A percentile compares a stretch with the other conserved stretches of the same genome.
These are phyloP conservation scores for Nezara viridula DNA, from an alignment of 2,888 invertebrate species.

Conservation along the genomic window DNA sequence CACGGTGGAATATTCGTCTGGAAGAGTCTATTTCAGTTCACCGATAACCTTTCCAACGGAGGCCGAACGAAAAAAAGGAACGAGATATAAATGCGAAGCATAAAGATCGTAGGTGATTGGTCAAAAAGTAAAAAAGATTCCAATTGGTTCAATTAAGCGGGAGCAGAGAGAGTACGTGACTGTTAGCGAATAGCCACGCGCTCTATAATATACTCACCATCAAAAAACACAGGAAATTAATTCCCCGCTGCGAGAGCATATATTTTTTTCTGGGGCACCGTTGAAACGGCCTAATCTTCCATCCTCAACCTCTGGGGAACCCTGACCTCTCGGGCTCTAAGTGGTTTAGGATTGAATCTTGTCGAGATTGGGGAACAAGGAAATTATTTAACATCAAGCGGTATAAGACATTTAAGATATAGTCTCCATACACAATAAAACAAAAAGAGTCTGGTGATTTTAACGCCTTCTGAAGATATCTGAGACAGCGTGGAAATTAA, in stretches of 20 bases:
- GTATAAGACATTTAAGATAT: not conserved
- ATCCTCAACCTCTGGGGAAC: constrained; percentile 15
- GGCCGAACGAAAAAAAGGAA: not conserved
- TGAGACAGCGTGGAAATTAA: not conserved
- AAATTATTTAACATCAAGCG: not conserved
- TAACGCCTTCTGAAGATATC: too few relatives aligned
- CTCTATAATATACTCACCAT: not conserved
- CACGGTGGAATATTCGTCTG: not conserved
- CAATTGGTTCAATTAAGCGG: constrained; percentile 44
- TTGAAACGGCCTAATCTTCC: constrained; percentile 12
- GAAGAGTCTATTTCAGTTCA: not conserved
- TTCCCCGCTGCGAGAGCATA: not conserved
- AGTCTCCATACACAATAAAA: not conserved
- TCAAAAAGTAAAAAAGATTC: constrained; percentile 14
- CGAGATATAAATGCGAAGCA: constrained; percentile 2
- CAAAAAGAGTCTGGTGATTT: too few relatives aligned
- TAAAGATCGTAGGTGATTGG: constrained; percentile 31
- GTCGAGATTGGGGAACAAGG: not conserved
- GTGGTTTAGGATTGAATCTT: constrained; percentile 1
- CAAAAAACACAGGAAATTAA: constrained; percentile 29
- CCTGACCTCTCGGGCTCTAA: constrained; percentile 16
- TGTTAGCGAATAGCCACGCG: not conserved
- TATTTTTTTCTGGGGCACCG: constrained; percentile 13
- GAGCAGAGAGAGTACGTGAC: constrained; percentile 9
- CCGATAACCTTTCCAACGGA: not conserved